Conservation (phyloP, 2,113 vertebrate genomes). For the Euleptes europaea region DNA sequence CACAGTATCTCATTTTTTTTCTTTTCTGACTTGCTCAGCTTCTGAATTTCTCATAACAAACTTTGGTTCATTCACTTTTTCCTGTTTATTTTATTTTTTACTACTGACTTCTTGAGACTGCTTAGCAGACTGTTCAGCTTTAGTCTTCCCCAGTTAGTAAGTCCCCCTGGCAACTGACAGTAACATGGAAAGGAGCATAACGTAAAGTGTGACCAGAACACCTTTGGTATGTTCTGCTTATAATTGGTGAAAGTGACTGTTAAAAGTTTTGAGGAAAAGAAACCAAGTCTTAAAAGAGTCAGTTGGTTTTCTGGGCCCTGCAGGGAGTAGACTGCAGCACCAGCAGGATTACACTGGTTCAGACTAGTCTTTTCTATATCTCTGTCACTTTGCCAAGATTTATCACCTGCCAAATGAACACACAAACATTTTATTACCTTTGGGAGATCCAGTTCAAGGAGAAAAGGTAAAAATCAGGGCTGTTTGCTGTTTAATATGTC, state of each 20-base stretch:
- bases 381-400: conserved; percentile 9
- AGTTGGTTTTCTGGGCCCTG: neutral
- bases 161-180: neutral
- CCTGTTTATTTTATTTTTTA: neutral
- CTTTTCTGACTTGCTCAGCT: neutral
- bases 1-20: neutral
- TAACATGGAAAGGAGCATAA: neutral
- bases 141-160: neutral
- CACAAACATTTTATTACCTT: neutral
- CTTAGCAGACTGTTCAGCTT: neutral
- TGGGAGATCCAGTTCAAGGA: neutral
- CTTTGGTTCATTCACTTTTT: neutral
- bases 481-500: neutral
- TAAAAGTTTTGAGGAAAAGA: neutral
- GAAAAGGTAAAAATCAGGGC: neutral
- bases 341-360: neutral
- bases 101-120: neutral
- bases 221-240: neutral
- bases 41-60: no score
- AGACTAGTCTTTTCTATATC: neutral
- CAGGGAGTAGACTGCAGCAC: neutral
- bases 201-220: neutral
- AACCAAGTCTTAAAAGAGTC: neutral
- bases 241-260: neutral
- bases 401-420: neutral